phyloP scores from a whole-genome alignment of 2,113 vertebrate species.

The Tylochromis polylepis region DNA sequence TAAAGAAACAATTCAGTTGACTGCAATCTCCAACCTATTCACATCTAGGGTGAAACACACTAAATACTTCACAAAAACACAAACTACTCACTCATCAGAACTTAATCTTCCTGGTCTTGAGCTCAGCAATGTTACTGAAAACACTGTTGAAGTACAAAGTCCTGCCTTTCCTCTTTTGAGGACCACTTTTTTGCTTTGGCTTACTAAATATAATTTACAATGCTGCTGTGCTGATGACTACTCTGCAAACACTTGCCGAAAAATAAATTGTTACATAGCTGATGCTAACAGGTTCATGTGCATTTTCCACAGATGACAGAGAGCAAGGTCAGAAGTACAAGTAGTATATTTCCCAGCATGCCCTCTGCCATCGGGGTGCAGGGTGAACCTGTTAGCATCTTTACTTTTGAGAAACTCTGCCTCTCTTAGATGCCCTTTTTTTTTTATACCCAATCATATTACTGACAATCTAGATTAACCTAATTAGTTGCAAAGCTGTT shows the following conservation, averaged over 20 bases:
- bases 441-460: not conserved
- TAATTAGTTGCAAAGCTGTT: accelerated
- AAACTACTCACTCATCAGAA: not conserved
- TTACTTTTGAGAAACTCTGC: not conserved
- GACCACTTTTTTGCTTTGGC: not conserved
- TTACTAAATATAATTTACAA: not conserved
- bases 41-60: not conserved
- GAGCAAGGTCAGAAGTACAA: not conserved
- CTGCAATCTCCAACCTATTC: not conserved
- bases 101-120: not conserved
- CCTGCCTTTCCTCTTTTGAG: not conserved
- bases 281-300: not conserved
- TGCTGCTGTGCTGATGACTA: not conserved
- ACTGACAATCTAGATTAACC: not conserved
- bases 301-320: not conserved
- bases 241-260: not conserved
- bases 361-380: not conserved
- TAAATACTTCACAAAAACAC: not conserved
- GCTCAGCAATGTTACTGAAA: not conserved
- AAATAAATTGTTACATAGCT: not conserved
- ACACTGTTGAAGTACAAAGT: not conserved
- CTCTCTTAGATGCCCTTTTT: not conserved
- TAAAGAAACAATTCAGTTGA: not conserved
- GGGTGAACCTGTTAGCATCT: not conserved
- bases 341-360: not conserved